Conservation (phyloP, 1,140 invertebrate genomes). For the Trichogramma pretiosum region DNA sequence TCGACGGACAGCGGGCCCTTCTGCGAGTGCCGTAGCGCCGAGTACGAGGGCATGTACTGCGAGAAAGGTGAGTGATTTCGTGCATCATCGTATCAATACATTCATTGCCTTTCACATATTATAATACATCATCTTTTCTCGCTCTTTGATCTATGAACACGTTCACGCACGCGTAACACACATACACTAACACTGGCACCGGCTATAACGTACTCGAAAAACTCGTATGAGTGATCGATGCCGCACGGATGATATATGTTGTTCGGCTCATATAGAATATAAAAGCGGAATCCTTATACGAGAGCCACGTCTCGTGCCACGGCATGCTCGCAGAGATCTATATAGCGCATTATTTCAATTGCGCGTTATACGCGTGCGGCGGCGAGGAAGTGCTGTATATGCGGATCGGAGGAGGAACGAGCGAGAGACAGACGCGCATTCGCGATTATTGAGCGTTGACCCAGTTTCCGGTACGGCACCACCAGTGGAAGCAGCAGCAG, state of each 20-base stretch:
- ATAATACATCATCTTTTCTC: background rate
- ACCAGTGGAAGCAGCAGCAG: background rate
- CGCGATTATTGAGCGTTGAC: constrained; percentile 8
- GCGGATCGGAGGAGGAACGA: background rate
- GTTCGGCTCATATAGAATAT: too few relatives aligned
- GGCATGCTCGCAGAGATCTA: background rate
- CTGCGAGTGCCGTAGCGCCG: constrained; percentile 84
- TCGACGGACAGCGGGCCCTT: constrained; percentile 85
- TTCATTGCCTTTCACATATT: background rate
- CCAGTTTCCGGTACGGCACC: constrained; percentile 7
- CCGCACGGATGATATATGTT: too few relatives aligned
- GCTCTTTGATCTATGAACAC: too few relatives aligned
- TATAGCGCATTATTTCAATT: background rate
- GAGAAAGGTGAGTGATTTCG: constrained; percentile 71
- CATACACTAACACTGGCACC: too few relatives aligned
- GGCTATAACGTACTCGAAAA: too few relatives aligned
- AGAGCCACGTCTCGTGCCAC: too few relatives aligned
- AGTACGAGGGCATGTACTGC: constrained; percentile 86
- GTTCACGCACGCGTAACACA: too few relatives aligned
- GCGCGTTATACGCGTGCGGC: background rate
- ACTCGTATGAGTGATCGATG: too few relatives aligned
- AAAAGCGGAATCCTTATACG: too few relatives aligned
- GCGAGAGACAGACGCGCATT: background rate
- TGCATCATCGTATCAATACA: background rate
- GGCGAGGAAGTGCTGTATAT: background rate